phyloP scores from a whole-genome alignment of 1,140 invertebrate species.

The Globodera rostochiensis region DNA sequence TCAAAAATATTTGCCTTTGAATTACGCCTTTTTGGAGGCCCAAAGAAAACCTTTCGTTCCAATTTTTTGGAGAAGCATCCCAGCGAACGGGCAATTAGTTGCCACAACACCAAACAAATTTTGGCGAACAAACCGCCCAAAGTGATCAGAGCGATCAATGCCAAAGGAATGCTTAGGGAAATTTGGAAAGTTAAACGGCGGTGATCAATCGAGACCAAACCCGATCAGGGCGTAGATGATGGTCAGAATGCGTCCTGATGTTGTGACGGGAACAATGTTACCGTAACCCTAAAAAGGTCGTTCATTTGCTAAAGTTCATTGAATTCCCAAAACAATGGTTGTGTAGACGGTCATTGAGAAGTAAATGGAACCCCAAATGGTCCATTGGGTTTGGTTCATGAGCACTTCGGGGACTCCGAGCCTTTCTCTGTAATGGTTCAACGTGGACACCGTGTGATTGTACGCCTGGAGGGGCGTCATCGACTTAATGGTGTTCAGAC shows the following conservation, averaged over 20 bases:
- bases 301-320: neutral
- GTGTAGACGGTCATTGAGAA: slow-evolving; percentile 53
- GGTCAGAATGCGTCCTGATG: slow-evolving; percentile 80
- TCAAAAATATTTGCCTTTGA: too few relatives aligned
- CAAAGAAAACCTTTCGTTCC: slow-evolving; percentile 46
- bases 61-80: slow-evolving; percentile 54
- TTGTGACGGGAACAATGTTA: slow-evolving; percentile 78
- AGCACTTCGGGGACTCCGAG: slow-evolving; percentile 41
- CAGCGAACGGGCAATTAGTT: slow-evolving; percentile 38
- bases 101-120: slow-evolving; percentile 48
- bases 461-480: slow-evolving; percentile 52
- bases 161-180: slow-evolving; percentile 72
- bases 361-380: slow-evolving; percentile 49
- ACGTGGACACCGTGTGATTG: slow-evolving; percentile 50
- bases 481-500: slow-evolving; percentile 51
- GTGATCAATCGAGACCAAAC: neutral
- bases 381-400: slow-evolving; percentile 51
- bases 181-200: neutral
- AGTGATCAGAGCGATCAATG: slow-evolving; percentile 49
- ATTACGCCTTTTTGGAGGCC: too few relatives aligned
- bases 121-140: slow-evolving; percentile 48
- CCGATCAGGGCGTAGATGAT: slow-evolving; percentile 77
- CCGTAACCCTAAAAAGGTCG: slow-evolving; percentile 75
- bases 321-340: slow-evolving; percentile 37
- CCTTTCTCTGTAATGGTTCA: slow-evolving; percentile 39